Evolutionary conservation across 2,888 invertebrate species (phyloP).

Genomic region (Heliconius erato): DNA sequence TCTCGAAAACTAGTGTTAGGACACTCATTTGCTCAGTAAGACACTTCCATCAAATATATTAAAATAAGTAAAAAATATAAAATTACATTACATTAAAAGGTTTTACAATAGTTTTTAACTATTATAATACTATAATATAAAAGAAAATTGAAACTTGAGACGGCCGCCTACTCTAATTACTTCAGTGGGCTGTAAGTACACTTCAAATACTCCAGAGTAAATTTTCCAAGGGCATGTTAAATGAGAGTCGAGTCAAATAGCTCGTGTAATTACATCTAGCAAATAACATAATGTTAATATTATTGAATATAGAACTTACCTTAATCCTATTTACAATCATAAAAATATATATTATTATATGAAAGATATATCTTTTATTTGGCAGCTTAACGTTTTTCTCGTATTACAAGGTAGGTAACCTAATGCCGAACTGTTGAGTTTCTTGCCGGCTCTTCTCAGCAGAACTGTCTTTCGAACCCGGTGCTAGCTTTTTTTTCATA

Average conservation of each 20-base stretch:
- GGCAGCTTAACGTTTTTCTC: too few relatives aligned
- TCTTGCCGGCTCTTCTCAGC: too few relatives aligned
- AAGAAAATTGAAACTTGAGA: slow-evolving; percentile 16
- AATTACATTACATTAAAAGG: neutral
- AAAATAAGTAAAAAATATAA: neutral
- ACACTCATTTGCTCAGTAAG: neutral
- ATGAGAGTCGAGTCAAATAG: slow-evolving; percentile 12
- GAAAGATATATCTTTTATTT: too few relatives aligned
- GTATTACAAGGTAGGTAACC: too few relatives aligned
- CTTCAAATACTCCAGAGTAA: slow-evolving; percentile 28
- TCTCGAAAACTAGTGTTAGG: neutral
- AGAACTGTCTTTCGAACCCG: too few relatives aligned
- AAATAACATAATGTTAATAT: neutral
- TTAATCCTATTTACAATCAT: neutral
- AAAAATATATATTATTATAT: neutral
- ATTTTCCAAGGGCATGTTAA: slow-evolving; percentile 29
- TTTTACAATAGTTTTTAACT: neutral
- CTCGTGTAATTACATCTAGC: slow-evolving; percentile 21
- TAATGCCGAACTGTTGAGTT: too few relatives aligned
- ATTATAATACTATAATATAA: neutral
- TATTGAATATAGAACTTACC: neutral
- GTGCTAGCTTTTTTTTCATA: too few relatives aligned
- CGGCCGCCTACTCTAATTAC: slow-evolving; percentile 23
- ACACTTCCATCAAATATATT: neutral
- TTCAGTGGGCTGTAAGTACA: slow-evolving; percentile 26